phyloP scores from a whole-genome alignment of 2,113 vertebrate species.

The Dromaius novaehollandiae region DNA sequence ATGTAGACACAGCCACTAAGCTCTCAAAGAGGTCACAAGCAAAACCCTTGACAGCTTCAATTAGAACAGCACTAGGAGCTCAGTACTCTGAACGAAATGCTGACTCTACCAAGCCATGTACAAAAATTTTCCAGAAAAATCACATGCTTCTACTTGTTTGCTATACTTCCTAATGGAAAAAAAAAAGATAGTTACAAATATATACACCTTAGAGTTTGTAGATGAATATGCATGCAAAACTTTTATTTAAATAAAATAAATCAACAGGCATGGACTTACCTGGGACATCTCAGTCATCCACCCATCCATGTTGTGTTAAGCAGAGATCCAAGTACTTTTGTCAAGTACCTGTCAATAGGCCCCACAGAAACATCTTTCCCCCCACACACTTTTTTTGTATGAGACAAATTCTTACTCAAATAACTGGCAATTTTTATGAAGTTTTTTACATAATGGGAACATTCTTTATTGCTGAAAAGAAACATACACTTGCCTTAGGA shows the following conservation, averaged over 20 bases:
- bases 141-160: background rate
- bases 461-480: background rate
- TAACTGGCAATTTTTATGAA: background rate
- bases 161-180: background rate
- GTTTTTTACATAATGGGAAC: background rate
- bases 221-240: background rate
- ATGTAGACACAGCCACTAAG: fast-evolving
- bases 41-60: background rate
- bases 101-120: background rate
- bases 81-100: background rate
- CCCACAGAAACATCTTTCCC: background rate
- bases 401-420: background rate
- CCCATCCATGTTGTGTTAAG: background rate
- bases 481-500: background rate
- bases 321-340: background rate
- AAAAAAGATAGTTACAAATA: background rate
- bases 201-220: background rate
- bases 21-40: background rate
- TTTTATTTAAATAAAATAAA: background rate
- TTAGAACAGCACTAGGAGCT: background rate
- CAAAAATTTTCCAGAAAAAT: background rate
- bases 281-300: background rate
- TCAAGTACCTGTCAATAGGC: background rate
- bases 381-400: background rate
- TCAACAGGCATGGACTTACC: background rate